These are phyloP conservation scores for Platichthys flesus DNA, from an alignment of 2,113 vertebrate genomes.

Conservation along the genomic window DNA sequence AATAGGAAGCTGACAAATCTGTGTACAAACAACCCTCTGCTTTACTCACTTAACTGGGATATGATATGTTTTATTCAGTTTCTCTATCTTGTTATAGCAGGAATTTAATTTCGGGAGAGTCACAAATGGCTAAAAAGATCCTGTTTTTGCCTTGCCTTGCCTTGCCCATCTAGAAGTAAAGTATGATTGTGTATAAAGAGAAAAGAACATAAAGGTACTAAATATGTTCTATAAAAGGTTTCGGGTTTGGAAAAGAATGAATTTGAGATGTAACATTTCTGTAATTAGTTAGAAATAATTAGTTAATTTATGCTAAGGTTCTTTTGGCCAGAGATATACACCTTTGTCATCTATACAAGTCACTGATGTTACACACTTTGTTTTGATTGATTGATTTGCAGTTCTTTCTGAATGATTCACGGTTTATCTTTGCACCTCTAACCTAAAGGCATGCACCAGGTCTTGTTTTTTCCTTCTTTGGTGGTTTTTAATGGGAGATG, in stretches of 20 bases:
- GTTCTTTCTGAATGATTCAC: slow-evolving; percentile 75
- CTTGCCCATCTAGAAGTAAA: neutral
- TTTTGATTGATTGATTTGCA: slow-evolving; percentile 74
- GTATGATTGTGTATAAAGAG: neutral
- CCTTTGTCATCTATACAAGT: slow-evolving; percentile 79
- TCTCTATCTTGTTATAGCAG: slow-evolving; percentile 10
- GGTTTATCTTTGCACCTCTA: slow-evolving; percentile 63
- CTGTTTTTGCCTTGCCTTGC: neutral
- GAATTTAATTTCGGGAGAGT: neutral
- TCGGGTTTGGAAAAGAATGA: no score
- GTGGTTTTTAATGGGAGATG: slow-evolving; percentile 55
- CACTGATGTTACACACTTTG: slow-evolving; percentile 69
- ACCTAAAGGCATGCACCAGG: slow-evolving; percentile 80
- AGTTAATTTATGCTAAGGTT: slow-evolving; percentile 3
- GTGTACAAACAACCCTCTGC: slow-evolving; percentile 27
- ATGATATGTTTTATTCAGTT: slow-evolving; percentile 31
- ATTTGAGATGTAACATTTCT: neutral
- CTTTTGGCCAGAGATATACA: slow-evolving; percentile 67
- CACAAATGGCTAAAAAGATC: neutral
- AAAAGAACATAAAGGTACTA: neutral
- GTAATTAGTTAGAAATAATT: neutral
- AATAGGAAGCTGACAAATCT: slow-evolving; percentile 33
- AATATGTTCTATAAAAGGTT: no score
- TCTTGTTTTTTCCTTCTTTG: slow-evolving; percentile 33
- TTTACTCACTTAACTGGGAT: neutral